Evolutionary conservation across 2,113 vertebrate genomes (phyloP).

Genomic region (Hippocampus mohnikei): DNA sequence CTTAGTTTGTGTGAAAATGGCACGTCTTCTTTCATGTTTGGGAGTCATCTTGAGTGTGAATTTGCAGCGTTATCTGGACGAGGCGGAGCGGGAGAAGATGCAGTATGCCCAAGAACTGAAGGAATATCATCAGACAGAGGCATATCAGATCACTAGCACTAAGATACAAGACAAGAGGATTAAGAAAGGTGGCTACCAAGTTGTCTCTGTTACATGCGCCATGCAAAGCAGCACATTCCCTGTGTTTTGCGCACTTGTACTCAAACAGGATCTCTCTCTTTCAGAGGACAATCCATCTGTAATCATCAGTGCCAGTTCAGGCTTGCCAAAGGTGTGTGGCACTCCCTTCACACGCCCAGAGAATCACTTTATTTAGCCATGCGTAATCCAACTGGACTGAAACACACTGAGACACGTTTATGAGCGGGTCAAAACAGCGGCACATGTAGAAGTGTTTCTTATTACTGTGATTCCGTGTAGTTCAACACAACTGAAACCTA

Average conservation of each 20-base stretch:
- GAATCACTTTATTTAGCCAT: not conserved
- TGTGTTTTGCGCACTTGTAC: not conserved
- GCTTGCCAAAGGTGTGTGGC: slow-evolving; percentile 65
- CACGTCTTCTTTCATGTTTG: not conserved
- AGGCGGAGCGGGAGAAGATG: slow-evolving; percentile 92
- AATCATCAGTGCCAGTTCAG: slow-evolving; percentile 64
- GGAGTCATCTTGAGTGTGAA: not conserved
- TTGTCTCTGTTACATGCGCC: not conserved
- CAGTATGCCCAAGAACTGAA: slow-evolving; percentile 91
- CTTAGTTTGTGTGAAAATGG: no score
- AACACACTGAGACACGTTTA: not conserved
- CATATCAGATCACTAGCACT: slow-evolving; percentile 87
- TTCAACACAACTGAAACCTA: not conserved
- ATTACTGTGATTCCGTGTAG: not conserved
- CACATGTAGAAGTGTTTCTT: not conserved
- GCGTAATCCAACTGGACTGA: not conserved
- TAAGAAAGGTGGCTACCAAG: slow-evolving; percentile 82
- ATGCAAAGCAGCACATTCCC: not conserved
- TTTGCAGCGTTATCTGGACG: slow-evolving; percentile 86
- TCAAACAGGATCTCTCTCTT: slow-evolving; percentile 25
- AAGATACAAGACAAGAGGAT: slow-evolving; percentile 95
- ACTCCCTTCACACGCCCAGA: not conserved
- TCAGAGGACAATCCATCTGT: slow-evolving; percentile 73
- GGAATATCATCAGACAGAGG: slow-evolving; percentile 95
- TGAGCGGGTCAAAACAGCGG: not conserved